These are phyloP conservation scores for Himalopsyche anomala DNA, from an alignment of 2,888 invertebrate species.

Conservation along the genomic window DNA sequence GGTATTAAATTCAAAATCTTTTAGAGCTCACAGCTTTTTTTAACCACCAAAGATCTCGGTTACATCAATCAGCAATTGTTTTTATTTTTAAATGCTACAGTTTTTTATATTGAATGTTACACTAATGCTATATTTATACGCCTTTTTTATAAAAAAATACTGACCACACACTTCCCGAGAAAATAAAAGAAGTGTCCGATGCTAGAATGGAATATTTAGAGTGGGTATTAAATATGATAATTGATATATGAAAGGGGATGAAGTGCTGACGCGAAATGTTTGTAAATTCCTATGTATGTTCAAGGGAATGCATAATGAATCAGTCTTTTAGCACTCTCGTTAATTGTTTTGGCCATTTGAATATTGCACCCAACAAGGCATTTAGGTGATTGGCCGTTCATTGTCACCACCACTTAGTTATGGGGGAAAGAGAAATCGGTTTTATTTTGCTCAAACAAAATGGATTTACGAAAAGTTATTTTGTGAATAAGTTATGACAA, in stretches of 20 bases:
- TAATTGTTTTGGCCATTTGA: slow-evolving; percentile 79
- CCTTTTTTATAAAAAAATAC: slow-evolving; percentile 69
- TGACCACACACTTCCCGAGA: background rate
- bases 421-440: slow-evolving; percentile 66
- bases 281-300: slow-evolving; percentile 42
- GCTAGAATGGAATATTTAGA: slow-evolving; percentile 67
- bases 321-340: slow-evolving; percentile 72
- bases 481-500: too few species aligned
- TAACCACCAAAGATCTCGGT: too few species aligned
- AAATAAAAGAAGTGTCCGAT: slow-evolving; percentile 67
- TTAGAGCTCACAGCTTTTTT: too few species aligned
- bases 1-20: too few species aligned
- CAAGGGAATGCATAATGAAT: slow-evolving; percentile 61
- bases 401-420: slow-evolving; percentile 68
- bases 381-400: slow-evolving; percentile 74
- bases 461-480: background rate
- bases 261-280: slow-evolving; percentile 21
- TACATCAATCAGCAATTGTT: too few species aligned
- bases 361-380: slow-evolving; percentile 74
- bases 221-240: slow-evolving; percentile 20
- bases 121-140: too few species aligned
- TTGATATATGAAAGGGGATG: slow-evolving; percentile 24
- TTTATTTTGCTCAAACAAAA: slow-evolving; percentile 49
- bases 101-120: too few species aligned
- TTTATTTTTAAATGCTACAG: too few species aligned